These are phyloP conservation scores for Drosophila persimilis DNA, from an alignment of 1,140 invertebrate genomes.

Conservation along the genomic window DNA sequence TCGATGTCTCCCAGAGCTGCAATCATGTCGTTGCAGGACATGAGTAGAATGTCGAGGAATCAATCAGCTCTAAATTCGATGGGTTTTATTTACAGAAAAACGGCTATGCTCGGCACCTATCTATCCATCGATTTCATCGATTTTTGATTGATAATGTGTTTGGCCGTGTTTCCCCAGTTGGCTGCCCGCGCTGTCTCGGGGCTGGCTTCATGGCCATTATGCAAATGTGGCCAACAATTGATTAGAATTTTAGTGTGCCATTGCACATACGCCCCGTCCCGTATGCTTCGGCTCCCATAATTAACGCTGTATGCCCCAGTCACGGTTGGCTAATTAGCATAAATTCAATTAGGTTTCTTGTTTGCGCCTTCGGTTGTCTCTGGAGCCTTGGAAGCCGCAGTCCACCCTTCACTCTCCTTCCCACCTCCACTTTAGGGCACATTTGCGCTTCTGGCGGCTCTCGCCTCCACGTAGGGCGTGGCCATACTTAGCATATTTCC, in stretches of 20 bases:
- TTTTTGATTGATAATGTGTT: slow-evolving; percentile 71
- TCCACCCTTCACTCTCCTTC: neutral
- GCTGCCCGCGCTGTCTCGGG: slow-evolving; percentile 2
- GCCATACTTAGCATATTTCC: slow-evolving; percentile 68
- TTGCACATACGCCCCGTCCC: slow-evolving; percentile 57
- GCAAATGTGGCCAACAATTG: slow-evolving; percentile 66
- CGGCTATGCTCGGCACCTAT: slow-evolving; percentile 20
- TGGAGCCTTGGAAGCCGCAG: slow-evolving; percentile 4
- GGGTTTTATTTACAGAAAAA: slow-evolving; percentile 51
- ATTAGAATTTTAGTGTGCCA: slow-evolving; percentile 66
- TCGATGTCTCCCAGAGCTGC: slow-evolving; percentile 8
- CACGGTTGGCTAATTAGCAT: slow-evolving; percentile 66
- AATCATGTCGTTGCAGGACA: slow-evolving; percentile 11
- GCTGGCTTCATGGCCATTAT: slow-evolving; percentile 54
- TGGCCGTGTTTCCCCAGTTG: slow-evolving; percentile 32
- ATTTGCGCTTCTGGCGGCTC: neutral
- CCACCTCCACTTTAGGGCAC: neutral
- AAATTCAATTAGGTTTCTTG: slow-evolving; percentile 72
- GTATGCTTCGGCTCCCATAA: slow-evolving; percentile 52
- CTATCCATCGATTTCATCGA: slow-evolving; percentile 70
- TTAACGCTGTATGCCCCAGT: slow-evolving; percentile 46
- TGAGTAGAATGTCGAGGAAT: slow-evolving; percentile 18
- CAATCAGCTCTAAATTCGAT: slow-evolving; percentile 68
- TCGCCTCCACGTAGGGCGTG: slow-evolving; percentile 12
- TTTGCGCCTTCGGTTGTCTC: slow-evolving; percentile 43